Base-by-base conservation (phyloP, 2,113 vertebrate genomes). In the Prolemur simus region DNA sequence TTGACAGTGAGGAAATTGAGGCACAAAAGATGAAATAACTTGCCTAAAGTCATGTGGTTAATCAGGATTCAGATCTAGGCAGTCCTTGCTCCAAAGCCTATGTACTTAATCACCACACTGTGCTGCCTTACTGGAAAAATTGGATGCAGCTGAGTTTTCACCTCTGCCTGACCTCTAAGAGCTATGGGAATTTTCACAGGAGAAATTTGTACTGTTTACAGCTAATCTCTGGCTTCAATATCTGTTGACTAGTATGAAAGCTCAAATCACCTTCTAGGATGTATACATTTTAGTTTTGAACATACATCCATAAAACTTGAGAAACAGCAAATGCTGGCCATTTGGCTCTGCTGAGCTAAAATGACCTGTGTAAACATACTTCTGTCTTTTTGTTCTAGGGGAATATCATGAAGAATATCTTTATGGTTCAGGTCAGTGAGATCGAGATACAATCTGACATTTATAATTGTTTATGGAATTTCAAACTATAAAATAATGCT, bases 401-500 rank as follows among this genome's bases (percentile, higher is more conserved):
- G 99, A 99, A 84, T 99, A 99, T 96, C 96, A 98, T 6, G 99
- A 99, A 94, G 99, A 99, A 14, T 99, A 98, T 97, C 96, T 99
- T 60, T 99, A 99, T 71, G 29, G 98, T 94, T 96, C 99, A 98
- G 99, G 99, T 99, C 94, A 98, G 99, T 98, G 86, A 78, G 71
- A 85, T 74, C 56, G 3, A 60, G 39, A 34, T 49, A 64, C 82
- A 97, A 56, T 88, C 9, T 92, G 15, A 49, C 20, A 13, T 89
- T 84, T 1, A 17, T 91, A 21, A 76, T 20, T 11, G 4, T 96
- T 96, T 86, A 77, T 89, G 39, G 12, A 93, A 95, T 95, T 84
- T 94, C 13, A 86, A 82, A 45, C 54, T 90, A 64, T 83, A 66
- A 94, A 90, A 82, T 96, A 96, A 93, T 94, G 25, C 47, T 95